Evolutionary conservation across 2,888 invertebrate species (phyloP), one percentile per base, ranked within the genome.

Genomic region (Theretra japonica): DNA sequence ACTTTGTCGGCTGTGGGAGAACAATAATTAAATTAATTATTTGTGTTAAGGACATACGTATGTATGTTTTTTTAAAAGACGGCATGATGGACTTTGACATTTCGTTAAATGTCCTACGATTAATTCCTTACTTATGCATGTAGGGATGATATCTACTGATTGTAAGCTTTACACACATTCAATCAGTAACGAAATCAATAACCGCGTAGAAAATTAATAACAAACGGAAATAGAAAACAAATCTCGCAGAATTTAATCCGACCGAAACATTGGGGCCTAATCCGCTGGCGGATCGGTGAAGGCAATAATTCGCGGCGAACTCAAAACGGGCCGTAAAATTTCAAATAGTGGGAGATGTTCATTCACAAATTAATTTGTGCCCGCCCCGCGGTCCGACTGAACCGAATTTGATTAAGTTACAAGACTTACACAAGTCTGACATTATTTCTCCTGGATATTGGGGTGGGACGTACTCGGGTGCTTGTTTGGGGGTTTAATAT

Each of bases 1-100:
- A 98, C 95, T 91, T 97, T 97, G 86, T 97, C 98, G 80, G 96
- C 98, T 95, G 90, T 2, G 85, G 88, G 19, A 28, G n/a, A 23
- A 69, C 50, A 60, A 41, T 41, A 41, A 41, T 41, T 11, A 41
- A 11, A 41, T 33, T 30, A 28, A 33, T 30, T 4, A 57, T 1
- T 1, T 21, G 56, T 25, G 30, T 21, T 19, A 5, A n/a, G 6
- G n/a, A 6, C 30, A 56, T 28, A 25, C 19, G 7, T 19, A 50
- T 8, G 19, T 53, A 28, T 53, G 48, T 28, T 6, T 19, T 56
- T n/a, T 33, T 2, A 62, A 15, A 17, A 11, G n/a, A 50, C 15
- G 2, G 23, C n/a, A 30, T 33, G 3, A 0, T 15, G 25, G 11
- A 41, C 41, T 41, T 41, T 33, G 33, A 7, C 33, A 3, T n/a